These are phyloP conservation scores for Ischnus inquisitorius DNA, from an alignment of 2,888 invertebrate genomes.

Conservation along the genomic window DNA sequence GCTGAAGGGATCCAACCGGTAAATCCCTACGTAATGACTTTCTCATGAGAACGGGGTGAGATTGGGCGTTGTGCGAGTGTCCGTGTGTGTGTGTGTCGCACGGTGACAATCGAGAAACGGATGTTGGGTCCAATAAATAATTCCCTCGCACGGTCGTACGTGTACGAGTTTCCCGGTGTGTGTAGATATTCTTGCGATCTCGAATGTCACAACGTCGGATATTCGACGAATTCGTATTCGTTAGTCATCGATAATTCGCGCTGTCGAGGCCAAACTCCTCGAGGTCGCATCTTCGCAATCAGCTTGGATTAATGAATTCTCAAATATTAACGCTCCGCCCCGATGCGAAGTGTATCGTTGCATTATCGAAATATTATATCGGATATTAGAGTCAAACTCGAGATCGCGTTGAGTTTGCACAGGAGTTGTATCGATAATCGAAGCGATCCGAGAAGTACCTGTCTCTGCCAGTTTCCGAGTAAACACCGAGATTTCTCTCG, in stretches of 20 bases:
- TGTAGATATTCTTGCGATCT: background rate
- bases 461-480: background rate
- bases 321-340: background rate
- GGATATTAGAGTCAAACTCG: background rate
- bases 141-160: constrained; percentile 19
- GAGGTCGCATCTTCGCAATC: constrained; percentile 8
- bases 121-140: constrained; percentile 50
- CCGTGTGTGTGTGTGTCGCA: constrained; percentile 2
- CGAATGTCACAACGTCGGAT: background rate
- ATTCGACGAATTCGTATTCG: constrained; percentile 18
- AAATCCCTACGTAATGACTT: constrained; percentile 65
- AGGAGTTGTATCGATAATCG: background rate
- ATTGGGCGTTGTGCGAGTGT: constrained; percentile 35
- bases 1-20: constrained; percentile 55
- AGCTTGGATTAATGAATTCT: constrained; percentile 10
- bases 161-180: background rate
- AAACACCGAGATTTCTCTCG: constrained; percentile 11
- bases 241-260: constrained; percentile 20
- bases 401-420: background rate
- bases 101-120: constrained; percentile 26
- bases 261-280: background rate
- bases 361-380: background rate
- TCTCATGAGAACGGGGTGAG: constrained; percentile 49
- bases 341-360: background rate
- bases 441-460: background rate